phyloP scores from a whole-genome alignment of 2,888 invertebrate genomes.

The Drosophila kuntzei region DNA sequence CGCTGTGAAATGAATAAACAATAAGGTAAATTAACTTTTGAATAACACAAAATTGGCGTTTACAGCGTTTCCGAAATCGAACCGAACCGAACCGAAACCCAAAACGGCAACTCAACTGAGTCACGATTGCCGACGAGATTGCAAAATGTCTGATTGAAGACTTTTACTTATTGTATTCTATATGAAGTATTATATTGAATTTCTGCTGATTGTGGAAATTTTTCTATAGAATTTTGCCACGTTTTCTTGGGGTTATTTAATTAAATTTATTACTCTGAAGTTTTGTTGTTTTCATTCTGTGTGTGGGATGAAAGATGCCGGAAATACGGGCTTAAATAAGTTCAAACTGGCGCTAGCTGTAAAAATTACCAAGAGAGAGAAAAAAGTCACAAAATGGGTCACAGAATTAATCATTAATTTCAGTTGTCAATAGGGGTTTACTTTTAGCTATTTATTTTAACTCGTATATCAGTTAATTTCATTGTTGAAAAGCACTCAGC shows the following conservation, averaged over 20 bases:
- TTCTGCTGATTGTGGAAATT: constrained; percentile 44
- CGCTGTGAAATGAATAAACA: constrained; percentile 63
- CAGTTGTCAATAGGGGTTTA: constrained; percentile 26
- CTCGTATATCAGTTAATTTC: constrained; percentile 3
- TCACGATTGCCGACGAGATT: constrained; percentile 31
- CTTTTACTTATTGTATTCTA: constrained; percentile 28
- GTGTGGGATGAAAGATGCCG: constrained; percentile 38
- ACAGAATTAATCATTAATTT: constrained; percentile 26
- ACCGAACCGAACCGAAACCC: constrained; percentile 13
- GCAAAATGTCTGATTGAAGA: constrained; percentile 36
- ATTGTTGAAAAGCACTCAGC: constrained; percentile 5
- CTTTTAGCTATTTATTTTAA: neutral
- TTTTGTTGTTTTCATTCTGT: constrained; percentile 9
- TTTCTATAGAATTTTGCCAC: constrained; percentile 26
- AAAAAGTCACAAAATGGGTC: constrained; percentile 19
- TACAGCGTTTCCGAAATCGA: constrained; percentile 20
- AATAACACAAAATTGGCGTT: constrained; percentile 31
- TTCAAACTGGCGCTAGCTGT: constrained; percentile 16
- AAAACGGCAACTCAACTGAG: constrained; percentile 37
- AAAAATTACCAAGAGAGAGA: constrained; percentile 4
- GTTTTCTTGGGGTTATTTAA: constrained; percentile 43
- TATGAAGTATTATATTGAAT: constrained; percentile 19
- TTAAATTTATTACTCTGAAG: constrained; percentile 42
- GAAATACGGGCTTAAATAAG: constrained; percentile 48
- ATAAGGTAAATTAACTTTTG: constrained; percentile 67